These are phyloP conservation scores for Cosmia pyralina DNA, from an alignment of 2,888 invertebrate genomes.

Conservation along the genomic window DNA sequence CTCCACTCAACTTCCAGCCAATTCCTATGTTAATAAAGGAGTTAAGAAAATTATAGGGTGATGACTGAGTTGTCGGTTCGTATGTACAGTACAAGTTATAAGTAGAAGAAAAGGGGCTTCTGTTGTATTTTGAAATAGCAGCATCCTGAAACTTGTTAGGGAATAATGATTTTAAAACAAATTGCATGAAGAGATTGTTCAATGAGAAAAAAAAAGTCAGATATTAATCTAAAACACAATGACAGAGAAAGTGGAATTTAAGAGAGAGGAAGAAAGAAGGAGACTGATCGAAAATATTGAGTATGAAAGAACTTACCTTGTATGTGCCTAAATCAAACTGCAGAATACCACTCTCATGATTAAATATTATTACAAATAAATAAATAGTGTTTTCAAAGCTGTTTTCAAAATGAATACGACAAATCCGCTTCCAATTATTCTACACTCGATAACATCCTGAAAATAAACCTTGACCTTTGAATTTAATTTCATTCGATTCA, in stretches of 20 bases:
- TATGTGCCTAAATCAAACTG: background rate
- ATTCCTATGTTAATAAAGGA: constrained; percentile 62
- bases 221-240: no score
- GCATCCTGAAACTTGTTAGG: background rate
- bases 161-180: background rate
- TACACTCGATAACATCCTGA: constrained; percentile 12
- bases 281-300: no score
- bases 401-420: background rate
- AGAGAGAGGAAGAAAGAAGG: no score
- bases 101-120: background rate
- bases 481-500: constrained; percentile 42
- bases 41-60: constrained; percentile 55
- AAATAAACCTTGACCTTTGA: constrained; percentile 29
- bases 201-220: no score
- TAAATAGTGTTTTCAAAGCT: background rate
- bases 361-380: background rate
- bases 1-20: constrained; percentile 56
- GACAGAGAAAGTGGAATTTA: no score
- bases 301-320: background rate
- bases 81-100: constrained; percentile 9
- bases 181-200: no score
- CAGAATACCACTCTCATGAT: no score
- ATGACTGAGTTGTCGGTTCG: constrained; percentile 31
- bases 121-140: background rate
- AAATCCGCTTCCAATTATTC: constrained; percentile 22